A percentile compares a stretch with the other conserved stretches of the same genome.
phyloP scores from a whole-genome alignment of 2,113 vertebrate genomes.

The Phodopus roborovskii region DNA sequence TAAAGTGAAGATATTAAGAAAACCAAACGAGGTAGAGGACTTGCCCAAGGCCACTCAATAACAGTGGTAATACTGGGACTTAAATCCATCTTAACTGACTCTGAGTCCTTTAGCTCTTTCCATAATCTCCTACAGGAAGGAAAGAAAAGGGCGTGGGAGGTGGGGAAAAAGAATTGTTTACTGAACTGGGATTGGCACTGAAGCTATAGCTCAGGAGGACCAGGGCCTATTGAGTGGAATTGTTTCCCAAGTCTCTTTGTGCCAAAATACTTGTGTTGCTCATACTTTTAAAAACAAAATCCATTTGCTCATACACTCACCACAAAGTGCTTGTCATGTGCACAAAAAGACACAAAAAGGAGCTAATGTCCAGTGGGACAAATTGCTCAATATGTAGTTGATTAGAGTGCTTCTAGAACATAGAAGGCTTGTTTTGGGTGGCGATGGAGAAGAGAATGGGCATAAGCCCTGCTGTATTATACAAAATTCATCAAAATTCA shows the following conservation, averaged over 20 bases:
- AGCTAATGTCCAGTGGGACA: neutral
- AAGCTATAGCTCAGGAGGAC: slow-evolving; percentile 4
- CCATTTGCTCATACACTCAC: slow-evolving; percentile 25
- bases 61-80: neutral
- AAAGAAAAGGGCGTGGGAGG: neutral
- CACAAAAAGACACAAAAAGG: slow-evolving; percentile 14
- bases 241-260: slow-evolving; percentile 4
- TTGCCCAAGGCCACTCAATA: slow-evolving; percentile 13
- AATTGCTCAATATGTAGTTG: slow-evolving; percentile 3
- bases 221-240: neutral
- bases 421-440: neutral
- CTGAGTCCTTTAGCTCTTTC: neutral
- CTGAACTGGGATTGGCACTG: neutral
- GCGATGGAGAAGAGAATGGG: neutral
- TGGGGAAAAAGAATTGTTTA: neutral
- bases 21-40: neutral
- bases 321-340: neutral
- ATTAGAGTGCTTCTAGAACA: neutral
- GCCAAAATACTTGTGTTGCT: slow-evolving; percentile 1
- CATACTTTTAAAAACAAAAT: slow-evolving; percentile 4
- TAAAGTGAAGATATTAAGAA: slow-evolving; percentile 25
- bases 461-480: neutral
- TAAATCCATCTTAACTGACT: neutral
- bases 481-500: neutral
- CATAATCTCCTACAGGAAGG: neutral